Evolutionary conservation across 2,797 vertebrate genomes (phyloP), one percentile per base, ranked within the genome.

Genomic region (Parauchenoglanis punctatus): DNA sequence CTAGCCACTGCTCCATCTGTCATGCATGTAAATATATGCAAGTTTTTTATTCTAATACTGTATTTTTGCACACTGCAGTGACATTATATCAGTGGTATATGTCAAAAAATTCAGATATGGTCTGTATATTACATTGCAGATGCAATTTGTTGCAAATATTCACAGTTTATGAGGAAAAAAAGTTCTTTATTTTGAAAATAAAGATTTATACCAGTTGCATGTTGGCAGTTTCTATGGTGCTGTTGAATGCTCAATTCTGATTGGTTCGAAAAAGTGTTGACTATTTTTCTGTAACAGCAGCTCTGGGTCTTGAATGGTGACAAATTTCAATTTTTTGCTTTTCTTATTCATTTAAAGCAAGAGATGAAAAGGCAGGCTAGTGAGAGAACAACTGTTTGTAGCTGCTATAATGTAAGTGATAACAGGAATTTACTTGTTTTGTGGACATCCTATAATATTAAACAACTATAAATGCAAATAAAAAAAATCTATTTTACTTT

Each of bases 1-100:
- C 77, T 83, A 59, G 31, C 40, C 49, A 67, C 85, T 81, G 31
- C 83, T 85, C 78, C 83, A 86, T 46, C 72, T 72, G 54, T 82
- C 40, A 85, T 83, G 68, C 87, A 87, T 91, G 88, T 90, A 90
- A 90, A 91, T 90, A 89, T 77, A 82, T 88, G 83, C 54, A 85
- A 31, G 49, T 35, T 54, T 89, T 81, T 83, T 87, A 83, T 68
- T 56, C 72, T 75, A 31, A 88, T 82, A 63, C 61, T 86, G 46
- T 90, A 89, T 89, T 89, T 89, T 90, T 89, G 85, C 87, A 91
- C 90, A 89, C 54, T 84, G 84, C 70, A 84, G 59, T 84, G 54
- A 44, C 81, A 67, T 76, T 18, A 63, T 87, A 85, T 85, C 65
- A 75, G 72, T 52, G 52, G 76, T 78, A 88, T 86, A 77, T 88